Percentiles rank a stretch among this genome's conserved stretches.
Conservation (phyloP, 2,797 vertebrate species). For the Crenuchus spilurus region DNA sequence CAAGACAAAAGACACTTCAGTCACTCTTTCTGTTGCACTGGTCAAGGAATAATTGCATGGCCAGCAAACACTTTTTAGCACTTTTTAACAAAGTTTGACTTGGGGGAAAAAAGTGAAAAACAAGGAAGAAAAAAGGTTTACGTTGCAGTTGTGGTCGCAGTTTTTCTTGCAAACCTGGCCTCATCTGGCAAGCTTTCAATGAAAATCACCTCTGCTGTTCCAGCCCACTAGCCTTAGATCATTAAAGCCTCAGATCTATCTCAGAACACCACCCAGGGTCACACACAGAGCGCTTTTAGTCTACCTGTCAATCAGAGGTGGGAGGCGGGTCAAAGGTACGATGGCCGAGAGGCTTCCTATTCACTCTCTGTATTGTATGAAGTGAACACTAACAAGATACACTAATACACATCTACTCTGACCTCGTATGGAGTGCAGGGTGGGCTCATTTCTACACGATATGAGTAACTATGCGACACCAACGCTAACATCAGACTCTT, state of each 20-base stretch:
- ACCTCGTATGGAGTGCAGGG: slow-evolving; percentile 13
- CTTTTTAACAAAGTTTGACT: slow-evolving; percentile 46
- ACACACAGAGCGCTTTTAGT: slow-evolving; percentile 13
- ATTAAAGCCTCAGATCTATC: slow-evolving; percentile 7
- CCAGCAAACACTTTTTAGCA: slow-evolving; percentile 26
- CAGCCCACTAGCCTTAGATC: slow-evolving; percentile 19
- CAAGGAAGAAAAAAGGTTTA: slow-evolving; percentile 21
- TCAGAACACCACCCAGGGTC: slow-evolving; percentile 33
- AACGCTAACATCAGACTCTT: slow-evolving; percentile 8
- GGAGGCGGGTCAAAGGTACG: slow-evolving; percentile 28
- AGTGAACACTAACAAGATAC: slow-evolving; percentile 25
- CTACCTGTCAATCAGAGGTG: slow-evolving; percentile 31
- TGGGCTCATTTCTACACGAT: background rate
- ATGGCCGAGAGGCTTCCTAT: slow-evolving; percentile 5
- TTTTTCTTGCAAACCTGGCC: slow-evolving; percentile 24
- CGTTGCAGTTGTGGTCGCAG: background rate
- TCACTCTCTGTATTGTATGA: slow-evolving; percentile 11
- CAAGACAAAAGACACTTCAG: slow-evolving; percentile 52
- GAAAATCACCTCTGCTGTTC: slow-evolving; percentile 18
- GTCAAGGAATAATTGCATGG: slow-evolving; percentile 53
- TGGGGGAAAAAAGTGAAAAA: slow-evolving; percentile 25
- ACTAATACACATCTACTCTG: slow-evolving; percentile 1
- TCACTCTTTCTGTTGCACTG: slow-evolving; percentile 41
- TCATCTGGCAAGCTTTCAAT: slow-evolving; percentile 16
- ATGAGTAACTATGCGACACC: background rate